Evolutionary conservation across 1,140 invertebrate species (phyloP).

Genomic region (Myzus persicae): DNA sequence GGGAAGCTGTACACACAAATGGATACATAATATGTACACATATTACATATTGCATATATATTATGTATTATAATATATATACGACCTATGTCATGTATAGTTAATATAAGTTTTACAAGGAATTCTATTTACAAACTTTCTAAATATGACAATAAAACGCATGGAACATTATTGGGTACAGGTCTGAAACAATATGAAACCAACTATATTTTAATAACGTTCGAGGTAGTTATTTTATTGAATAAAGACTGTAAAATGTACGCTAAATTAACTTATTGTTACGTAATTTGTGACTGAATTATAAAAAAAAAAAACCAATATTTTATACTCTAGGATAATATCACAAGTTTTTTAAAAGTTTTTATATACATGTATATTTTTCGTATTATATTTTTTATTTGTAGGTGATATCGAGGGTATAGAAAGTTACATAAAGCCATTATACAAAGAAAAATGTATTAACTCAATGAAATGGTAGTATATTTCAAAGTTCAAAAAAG

Average conservation of each 20-base stretch:
- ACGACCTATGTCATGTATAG: neutral
- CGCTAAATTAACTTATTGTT: neutral
- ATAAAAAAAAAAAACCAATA: neutral
- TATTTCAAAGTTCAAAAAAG: neutral
- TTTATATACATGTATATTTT: neutral
- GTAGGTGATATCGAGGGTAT: neutral
- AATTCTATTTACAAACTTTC: constrained; percentile 11
- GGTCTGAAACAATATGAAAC: constrained; percentile 7
- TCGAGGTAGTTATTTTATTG: neutral
- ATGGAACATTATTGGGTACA: neutral
- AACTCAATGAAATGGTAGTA: neutral
- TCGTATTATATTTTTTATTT: neutral
- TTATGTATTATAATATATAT: neutral
- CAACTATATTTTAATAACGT: neutral
- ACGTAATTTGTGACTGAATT: neutral
- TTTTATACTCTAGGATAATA: neutral
- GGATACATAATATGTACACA: neutral
- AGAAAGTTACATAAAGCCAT: neutral
- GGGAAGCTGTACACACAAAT: neutral
- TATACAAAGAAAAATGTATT: neutral
- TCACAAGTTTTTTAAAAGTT: neutral
- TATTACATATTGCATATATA: too few relatives aligned
- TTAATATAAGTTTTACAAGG: neutral
- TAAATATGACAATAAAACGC: neutral
- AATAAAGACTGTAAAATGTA: constrained; percentile 13